phyloP scores from a whole-genome alignment of 2,797 vertebrate species.

The Oreochromis mossambicus region DNA sequence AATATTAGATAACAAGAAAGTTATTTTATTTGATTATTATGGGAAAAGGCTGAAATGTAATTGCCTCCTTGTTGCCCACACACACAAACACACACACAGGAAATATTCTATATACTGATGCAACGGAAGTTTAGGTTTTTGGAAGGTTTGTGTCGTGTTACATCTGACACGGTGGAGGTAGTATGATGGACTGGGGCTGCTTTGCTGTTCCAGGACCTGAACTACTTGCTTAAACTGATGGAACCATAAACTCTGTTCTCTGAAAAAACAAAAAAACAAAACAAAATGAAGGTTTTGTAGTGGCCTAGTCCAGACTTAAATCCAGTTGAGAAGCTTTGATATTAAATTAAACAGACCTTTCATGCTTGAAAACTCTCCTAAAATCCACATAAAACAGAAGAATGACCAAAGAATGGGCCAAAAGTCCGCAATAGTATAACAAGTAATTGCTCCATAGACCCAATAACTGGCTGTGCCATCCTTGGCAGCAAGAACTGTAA shows the following conservation, averaged over 20 bases:
- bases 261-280: accelerated
- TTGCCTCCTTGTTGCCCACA: not conserved
- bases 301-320: not conserved
- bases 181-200: not conserved
- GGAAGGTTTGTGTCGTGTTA: not conserved
- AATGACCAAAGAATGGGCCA: not conserved
- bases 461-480: not conserved
- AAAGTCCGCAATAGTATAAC: not conserved
- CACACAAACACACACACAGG: not conserved
- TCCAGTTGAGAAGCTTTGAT: not conserved
- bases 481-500: not conserved
- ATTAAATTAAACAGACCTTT: not conserved
- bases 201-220: not conserved
- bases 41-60: not conserved
- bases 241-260: not conserved
- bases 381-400: not conserved
- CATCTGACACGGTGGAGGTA: not conserved
- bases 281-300: not conserved
- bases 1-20: not conserved
- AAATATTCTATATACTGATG: not conserved
- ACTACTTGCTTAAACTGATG: not conserved
- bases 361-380: not conserved
- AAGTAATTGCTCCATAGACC: not conserved
- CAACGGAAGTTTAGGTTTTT: not conserved
- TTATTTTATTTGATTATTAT: not conserved